Base-by-base conservation (phyloP, 1,140 invertebrate species). In the Drosophila baimaii region DNA sequence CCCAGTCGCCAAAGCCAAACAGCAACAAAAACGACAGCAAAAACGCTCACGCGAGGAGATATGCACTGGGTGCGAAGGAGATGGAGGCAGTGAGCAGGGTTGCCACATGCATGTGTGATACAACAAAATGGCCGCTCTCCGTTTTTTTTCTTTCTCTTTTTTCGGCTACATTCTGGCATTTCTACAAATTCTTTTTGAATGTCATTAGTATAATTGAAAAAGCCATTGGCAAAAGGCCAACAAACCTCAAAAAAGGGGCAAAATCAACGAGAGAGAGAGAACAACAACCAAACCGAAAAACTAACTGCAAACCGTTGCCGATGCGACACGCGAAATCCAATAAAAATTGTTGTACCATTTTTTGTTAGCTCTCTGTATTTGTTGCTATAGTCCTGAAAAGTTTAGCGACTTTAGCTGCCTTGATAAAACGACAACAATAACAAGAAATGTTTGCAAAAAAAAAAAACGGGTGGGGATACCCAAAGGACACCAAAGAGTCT, bases 161-260 rank as follows among this genome's bases (percentile, higher is more conserved):
- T 39, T 23, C 17, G 61, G 61, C 69, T 68, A 77, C 56, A 71
- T 84, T 81, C 78, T 84, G 81, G 81, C 81, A 81, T 76, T 79
- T 81, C 81, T 74, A 85, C 81, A 81, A 85, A 85, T 85, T 86
- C 82, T 89, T 84, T 86, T 88, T 83, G 84, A 88, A 88, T 88
- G 83, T 88, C 83, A 88, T 88, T 88, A 88, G 83, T 77, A 88
- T 88, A 88, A 88, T 88, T 88, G 83, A 88, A 88, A 88, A 88
- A 89, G 81, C 75, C 83, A 80, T 84, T 89, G 83, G 83, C 83
- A 63, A 51, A 74, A 64, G 55, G 84, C 83, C 83, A 88, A 71
- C 76, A 79, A 80, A 70, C 41, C 77, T 73, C 49, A 69, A 73
- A 58, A 64, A 69, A 78, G 61, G 46, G 49, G 52, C 39, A 74